Evolutionary conservation across 2,113 vertebrate species (phyloP).

Genomic region (Gadus chalcogrammus): DNA sequence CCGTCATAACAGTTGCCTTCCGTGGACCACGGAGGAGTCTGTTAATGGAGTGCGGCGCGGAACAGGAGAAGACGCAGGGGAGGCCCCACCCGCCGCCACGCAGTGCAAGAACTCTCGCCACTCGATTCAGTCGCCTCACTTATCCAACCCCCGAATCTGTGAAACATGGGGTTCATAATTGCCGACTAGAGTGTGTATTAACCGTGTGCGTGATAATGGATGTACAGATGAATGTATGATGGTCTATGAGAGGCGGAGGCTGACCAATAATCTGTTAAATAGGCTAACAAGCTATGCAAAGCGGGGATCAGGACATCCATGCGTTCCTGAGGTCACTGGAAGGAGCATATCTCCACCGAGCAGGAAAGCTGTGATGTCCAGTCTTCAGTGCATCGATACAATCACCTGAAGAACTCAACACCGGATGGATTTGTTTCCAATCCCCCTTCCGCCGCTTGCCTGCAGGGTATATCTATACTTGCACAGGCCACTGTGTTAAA

Average conservation of each 20-base stretch:
- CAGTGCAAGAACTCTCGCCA: no score
- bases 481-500: background rate
- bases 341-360: slow-evolving; percentile 31
- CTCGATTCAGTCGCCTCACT: no score
- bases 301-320: slow-evolving; percentile 43
- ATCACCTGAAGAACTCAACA: slow-evolving; percentile 18
- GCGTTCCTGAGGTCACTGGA: slow-evolving; percentile 51
- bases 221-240: background rate
- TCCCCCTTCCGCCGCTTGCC: background rate
- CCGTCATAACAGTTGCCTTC: slow-evolving; percentile 34
- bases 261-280: slow-evolving; percentile 68
- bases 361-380: slow-evolving; percentile 15
- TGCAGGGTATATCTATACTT: background rate
- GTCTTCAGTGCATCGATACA: slow-evolving; percentile 27
- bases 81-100: no score
- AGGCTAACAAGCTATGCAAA: slow-evolving; percentile 48
- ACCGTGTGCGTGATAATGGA: background rate
- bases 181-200: no score
- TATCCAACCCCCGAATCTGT: no score
- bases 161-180: no score
- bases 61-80: no score
- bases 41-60: no score
- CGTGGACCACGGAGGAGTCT: background rate
- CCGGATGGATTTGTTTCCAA: slow-evolving; percentile 10
- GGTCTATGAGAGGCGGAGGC: background rate